These are phyloP conservation scores for Apis dorsata DNA, from an alignment of 1,140 invertebrate genomes.

Conservation along the genomic window DNA sequence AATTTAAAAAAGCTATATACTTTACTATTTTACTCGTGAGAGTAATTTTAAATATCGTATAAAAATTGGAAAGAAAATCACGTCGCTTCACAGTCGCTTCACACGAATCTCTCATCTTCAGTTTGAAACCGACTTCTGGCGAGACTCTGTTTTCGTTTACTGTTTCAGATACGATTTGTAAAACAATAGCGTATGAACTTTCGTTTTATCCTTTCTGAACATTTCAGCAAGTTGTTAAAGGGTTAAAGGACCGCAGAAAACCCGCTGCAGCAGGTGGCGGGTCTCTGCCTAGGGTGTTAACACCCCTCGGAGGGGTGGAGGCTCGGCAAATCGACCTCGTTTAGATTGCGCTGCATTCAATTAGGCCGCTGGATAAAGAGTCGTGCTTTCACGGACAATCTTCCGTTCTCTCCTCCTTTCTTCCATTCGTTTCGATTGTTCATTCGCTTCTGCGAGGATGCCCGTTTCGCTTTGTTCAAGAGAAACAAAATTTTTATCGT, in stretches of 20 bases:
- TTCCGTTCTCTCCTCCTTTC: slow-evolving; percentile 13
- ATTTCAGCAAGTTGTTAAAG: slow-evolving; percentile 16
- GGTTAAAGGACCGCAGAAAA: slow-evolving; percentile 51
- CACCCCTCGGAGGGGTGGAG: slow-evolving; percentile 9
- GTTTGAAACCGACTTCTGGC: too few relatives aligned
- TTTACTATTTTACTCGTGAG: too few relatives aligned
- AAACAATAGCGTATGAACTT: neutral
- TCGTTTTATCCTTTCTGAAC: neutral
- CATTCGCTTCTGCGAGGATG: slow-evolving; percentile 30
- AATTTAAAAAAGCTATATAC: too few relatives aligned
- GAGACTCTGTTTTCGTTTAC: too few relatives aligned
- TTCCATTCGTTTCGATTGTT: slow-evolving; percentile 32
- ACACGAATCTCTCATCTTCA: too few relatives aligned
- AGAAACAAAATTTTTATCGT: neutral
- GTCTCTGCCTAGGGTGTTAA: slow-evolving; percentile 17
- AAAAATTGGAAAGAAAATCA: too few relatives aligned
- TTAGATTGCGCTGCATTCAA: slow-evolving; percentile 69
- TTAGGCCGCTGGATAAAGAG: slow-evolving; percentile 60
- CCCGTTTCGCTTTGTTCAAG: neutral
- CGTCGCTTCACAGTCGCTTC: too few relatives aligned
- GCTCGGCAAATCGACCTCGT: slow-evolving; percentile 66
- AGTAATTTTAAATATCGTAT: too few relatives aligned
- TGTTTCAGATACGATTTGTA: neutral
- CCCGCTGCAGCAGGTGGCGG: slow-evolving; percentile 50
- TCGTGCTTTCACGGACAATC: slow-evolving; percentile 24